phyloP scores from a whole-genome alignment of 2,888 invertebrate species.

The Coenonympha glycerion region DNA sequence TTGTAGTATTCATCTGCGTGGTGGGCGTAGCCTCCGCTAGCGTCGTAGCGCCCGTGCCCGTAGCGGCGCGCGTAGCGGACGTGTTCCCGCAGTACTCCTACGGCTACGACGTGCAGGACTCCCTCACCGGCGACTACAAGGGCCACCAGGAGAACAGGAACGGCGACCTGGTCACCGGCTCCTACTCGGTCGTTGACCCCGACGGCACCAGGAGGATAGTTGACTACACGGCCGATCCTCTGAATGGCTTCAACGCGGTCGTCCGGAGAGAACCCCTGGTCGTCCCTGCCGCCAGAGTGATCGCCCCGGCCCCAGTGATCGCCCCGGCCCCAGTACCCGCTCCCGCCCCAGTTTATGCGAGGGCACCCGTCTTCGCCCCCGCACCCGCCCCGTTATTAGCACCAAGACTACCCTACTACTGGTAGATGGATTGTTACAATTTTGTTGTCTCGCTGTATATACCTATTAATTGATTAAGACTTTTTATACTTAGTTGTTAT shows the following conservation, averaged over 20 bases:
- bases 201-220: conserved; percentile 76
- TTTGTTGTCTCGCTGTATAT: conserved; percentile 58
- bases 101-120: conserved; percentile 76
- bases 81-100: conserved; percentile 74
- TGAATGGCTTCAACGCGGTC: conserved; percentile 76
- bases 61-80: conserved; percentile 46
- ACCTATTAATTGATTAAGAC: conserved; percentile 39
- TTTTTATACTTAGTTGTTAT: conserved; percentile 57
- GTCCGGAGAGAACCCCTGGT: conserved; percentile 72
- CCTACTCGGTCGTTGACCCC: conserved; percentile 73
- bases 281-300: conserved; percentile 40
- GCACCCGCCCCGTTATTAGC: conserved; percentile 35
- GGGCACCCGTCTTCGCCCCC: conserved; percentile 36
- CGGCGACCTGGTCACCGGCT: conserved; percentile 75
- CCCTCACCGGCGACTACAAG: conserved; percentile 76
- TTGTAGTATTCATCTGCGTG: conserved; percentile 70
- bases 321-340: conserved; percentile 43
- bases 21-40: conserved; percentile 56
- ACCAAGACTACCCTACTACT: conserved; percentile 57
- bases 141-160: conserved; percentile 74
- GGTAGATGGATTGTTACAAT: conserved; percentile 70
- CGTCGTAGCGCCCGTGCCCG: conserved; percentile 53
- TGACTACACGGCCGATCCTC: conserved; percentile 73
- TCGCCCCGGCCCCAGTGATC: conserved; percentile 43
- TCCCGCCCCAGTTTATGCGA: conserved; percentile 38